Percentiles rank a stretch among this genome's conserved stretches.
These are phyloP conservation scores for Rhynchomys soricoides DNA, from an alignment of 2,113 vertebrate genomes.

Conservation along the genomic window DNA sequence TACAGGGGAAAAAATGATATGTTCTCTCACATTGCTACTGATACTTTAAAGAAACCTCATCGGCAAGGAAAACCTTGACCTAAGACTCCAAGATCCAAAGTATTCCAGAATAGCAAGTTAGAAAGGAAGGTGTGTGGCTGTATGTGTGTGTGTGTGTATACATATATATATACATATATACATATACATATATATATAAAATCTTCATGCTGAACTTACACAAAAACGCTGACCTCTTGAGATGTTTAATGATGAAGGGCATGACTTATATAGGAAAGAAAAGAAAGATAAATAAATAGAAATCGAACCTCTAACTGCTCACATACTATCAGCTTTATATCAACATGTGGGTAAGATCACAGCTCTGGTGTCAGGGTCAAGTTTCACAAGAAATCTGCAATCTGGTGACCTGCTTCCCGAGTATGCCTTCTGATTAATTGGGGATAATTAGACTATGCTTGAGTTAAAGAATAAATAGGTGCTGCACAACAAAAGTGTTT, in stretches of 20 bases:
- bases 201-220: background rate
- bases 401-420: background rate
- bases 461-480: slow-evolving; percentile 1
- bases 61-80: slow-evolving; percentile 7
- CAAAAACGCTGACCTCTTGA: background rate
- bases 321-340: background rate
- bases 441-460: background rate
- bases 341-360: background rate
- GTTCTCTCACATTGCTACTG: slow-evolving; percentile 27
- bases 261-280: background rate
- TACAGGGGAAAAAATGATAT: slow-evolving; percentile 56
- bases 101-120: background rate
- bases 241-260: background rate
- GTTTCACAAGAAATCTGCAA: background rate
- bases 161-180: too few species aligned
- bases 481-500: background rate
- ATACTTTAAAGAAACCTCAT: slow-evolving; percentile 41
- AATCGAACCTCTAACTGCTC: background rate
- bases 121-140: background rate
- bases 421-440: background rate
- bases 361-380: background rate
- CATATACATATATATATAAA: too few species aligned
- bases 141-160: too few species aligned
- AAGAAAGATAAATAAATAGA: background rate
- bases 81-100: background rate